Percentiles rank a stretch among this genome's conserved stretches.
Evolutionary conservation across 2,113 vertebrate species (phyloP).

Genomic region (Pteropus alecto): DNA sequence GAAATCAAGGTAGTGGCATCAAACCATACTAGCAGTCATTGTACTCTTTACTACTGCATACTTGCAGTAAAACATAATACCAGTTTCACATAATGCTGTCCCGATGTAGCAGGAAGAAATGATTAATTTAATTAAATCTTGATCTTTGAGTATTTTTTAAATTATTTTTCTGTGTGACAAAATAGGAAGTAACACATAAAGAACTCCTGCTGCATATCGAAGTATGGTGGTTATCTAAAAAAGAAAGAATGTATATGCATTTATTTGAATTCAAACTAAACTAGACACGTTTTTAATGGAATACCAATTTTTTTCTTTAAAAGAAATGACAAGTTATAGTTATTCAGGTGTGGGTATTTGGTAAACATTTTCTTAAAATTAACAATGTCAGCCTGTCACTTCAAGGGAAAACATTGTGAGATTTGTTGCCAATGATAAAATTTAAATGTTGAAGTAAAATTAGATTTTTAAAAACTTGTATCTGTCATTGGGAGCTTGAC

Average conservation of each 20-base stretch:
- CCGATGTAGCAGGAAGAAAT: background rate
- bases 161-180: background rate
- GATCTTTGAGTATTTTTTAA: background rate
- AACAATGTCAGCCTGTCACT: background rate
- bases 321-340: background rate
- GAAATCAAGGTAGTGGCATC: background rate
- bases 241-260: background rate
- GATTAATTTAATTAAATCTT: background rate
- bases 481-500: background rate
- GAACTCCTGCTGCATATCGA: background rate
- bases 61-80: background rate
- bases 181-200: background rate
- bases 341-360: background rate
- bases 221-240: background rate
- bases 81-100: background rate
- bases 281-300: background rate
- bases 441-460: conserved; percentile 24
- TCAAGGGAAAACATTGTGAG: background rate
- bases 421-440: background rate
- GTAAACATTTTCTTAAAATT: conserved; percentile 16
- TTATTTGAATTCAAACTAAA: background rate
- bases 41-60: background rate
- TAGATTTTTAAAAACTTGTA: background rate
- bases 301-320: background rate
- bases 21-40: background rate